phyloP scores from a whole-genome alignment of 2,888 invertebrate genomes.

The Thalpophila matura region DNA sequence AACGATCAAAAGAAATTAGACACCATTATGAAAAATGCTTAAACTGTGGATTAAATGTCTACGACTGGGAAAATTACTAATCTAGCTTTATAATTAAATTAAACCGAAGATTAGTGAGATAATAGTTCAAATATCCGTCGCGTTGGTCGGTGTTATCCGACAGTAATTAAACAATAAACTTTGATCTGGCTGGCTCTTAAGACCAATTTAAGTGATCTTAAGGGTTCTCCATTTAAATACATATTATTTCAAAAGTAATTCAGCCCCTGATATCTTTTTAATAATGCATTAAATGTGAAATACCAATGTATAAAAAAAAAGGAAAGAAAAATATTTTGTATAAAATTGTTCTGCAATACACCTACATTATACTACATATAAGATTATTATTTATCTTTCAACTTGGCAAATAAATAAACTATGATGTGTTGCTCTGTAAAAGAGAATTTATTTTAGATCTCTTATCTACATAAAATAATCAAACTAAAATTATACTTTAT shows the following conservation, averaged over 20 bases:
- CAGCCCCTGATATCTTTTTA: too few relatives aligned
- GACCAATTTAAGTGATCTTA: constrained; percentile 30
- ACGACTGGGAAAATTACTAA: constrained; percentile 29
- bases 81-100: constrained; percentile 43
- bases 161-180: constrained; percentile 62
- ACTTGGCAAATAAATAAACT: too few relatives aligned
- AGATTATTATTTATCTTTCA: too few relatives aligned
- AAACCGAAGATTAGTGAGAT: constrained; percentile 54
- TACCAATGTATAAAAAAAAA: too few relatives aligned
- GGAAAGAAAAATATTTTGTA: too few relatives aligned
- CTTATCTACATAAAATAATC: too few relatives aligned
- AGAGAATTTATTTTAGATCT: too few relatives aligned
- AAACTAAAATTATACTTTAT: too few relatives aligned
- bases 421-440: too few relatives aligned
- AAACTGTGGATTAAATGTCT: constrained; percentile 11
- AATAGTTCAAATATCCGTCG: constrained; percentile 43
- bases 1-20: constrained; percentile 10
- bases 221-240: constrained; percentile 3
- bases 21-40: constrained; percentile 13
- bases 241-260: not conserved
- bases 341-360: too few relatives aligned
- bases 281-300: too few relatives aligned
- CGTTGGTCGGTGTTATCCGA: constrained; percentile 51
- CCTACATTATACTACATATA: too few relatives aligned
- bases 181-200: constrained; percentile 43